These are phyloP conservation scores for Palythoa heliodiscus DNA, from an alignment of 92 coral and sea anemone genomes.

Conservation along the genomic window DNA sequence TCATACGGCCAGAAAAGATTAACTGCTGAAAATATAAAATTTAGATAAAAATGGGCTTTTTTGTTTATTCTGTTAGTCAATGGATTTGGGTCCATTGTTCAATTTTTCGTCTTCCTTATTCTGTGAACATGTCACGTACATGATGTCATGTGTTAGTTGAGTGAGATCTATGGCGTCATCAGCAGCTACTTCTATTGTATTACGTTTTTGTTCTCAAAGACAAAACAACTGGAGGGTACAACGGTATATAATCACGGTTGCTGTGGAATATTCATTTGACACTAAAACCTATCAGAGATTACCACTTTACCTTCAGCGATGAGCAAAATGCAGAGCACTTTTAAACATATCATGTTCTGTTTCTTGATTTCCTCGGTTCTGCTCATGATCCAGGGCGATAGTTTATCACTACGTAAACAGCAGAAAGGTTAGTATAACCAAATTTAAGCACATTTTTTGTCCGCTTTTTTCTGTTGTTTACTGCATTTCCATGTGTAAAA, in stretches of 20 bases:
- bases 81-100: conserved; percentile 12
- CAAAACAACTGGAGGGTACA: conserved; percentile 17
- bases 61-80: conserved; percentile 3
- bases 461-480: neutral
- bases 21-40: too few species aligned
- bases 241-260: conserved; percentile 6
- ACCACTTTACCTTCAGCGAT: neutral
- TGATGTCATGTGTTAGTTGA: conserved; percentile 15
- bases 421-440: neutral
- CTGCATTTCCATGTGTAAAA: neutral
- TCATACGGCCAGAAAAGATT: neutral
- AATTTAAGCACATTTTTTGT: neutral
- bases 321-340: neutral
- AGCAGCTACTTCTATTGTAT: conserved; percentile 23
- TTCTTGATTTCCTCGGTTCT: conserved; percentile 3
- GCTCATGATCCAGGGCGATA: neutral
- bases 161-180: neutral
- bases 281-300: too few species aligned
- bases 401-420: neutral
- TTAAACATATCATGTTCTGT: neutral
- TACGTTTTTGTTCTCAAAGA: neutral
- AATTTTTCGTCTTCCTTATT: neutral
- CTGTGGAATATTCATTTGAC: neutral
- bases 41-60: neutral
- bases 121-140: conserved; percentile 6